Evolutionary conservation across 2,797 vertebrate genomes (phyloP), one percentile per base, ranked within the genome.

Genomic region (Enteromius mattozi): DNA sequence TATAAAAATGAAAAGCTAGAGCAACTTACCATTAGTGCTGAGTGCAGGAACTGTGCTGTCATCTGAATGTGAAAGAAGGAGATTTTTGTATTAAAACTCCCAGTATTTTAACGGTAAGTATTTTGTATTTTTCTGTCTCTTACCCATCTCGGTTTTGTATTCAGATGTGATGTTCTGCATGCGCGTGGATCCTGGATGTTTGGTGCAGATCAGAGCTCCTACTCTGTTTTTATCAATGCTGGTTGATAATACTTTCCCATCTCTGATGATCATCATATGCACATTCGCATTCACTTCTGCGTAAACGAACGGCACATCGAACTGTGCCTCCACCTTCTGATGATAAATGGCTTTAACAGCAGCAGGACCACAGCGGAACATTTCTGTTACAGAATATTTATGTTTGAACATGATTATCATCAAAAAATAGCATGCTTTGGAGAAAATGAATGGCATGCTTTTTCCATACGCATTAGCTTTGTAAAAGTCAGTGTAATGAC

Each of bases 161-260:
- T 79, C 12, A 49, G 87, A 86, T 0, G 97, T 99, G 92, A 99
- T 85, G 89, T 97, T 95, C 82, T 96, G 92, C 16, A 93, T 83
- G 42, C 86, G 88, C 30, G 95, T 91, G 1, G 86, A 89, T 9
- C 95, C 96, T 4, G 97, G 78, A 4, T 93, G 91, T 92, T 99
- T 98, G 86, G 98, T 99, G 92, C 97, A 98, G 91, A 99, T 96
- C n/a, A 95, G 88, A 19, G 93, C 92, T 54, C 98, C 98, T 6
- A 98, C 96, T 75, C 88, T 91, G 14, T 90, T 91, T 0, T 93
- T 95, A 71, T 98, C 93, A n/a, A 87, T 93, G 86, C 82, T 93
- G 89, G 92, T 45, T 78, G 89, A 89, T 86, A 97, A 79, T 80
- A 95, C 94, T 56, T 88, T 89, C 5, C 91, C 93, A 40, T 94